These are phyloP conservation scores for Syngnathus rostellatus DNA, from an alignment of 2,797 vertebrate species.

Conservation along the genomic window DNA sequence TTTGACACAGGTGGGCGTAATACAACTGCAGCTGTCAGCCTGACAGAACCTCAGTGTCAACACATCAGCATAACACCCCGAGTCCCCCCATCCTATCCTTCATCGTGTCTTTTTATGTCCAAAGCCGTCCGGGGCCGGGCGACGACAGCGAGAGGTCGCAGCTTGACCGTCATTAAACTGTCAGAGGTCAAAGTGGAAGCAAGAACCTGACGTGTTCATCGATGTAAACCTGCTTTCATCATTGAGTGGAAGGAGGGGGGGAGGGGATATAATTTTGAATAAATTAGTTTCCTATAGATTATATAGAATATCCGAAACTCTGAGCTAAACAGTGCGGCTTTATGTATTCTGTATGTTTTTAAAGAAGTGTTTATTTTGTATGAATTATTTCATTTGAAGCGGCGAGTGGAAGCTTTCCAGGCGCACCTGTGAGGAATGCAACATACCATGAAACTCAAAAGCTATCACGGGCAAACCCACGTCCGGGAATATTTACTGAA, in stretches of 20 bases:
- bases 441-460: conserved; percentile 28
- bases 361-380: conserved; percentile 24
- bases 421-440: conserved; percentile 14
- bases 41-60: conserved; percentile 28
- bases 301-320: neutral
- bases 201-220: conserved; percentile 12
- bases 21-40: conserved; percentile 22
- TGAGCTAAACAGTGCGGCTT: neutral
- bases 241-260: neutral
- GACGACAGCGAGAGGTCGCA: conserved; percentile 55
- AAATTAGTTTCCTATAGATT: neutral
- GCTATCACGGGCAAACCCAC: conserved; percentile 28
- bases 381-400: conserved; percentile 34
- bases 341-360: neutral
- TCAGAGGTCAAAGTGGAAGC: conserved; percentile 35
- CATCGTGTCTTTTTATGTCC: conserved; percentile 46
- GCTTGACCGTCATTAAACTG: conserved; percentile 36
- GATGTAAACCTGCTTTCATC: conserved; percentile 27
- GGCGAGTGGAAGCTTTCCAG: conserved; percentile 30
- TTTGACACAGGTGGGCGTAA: conserved; percentile 26
- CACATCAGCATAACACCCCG: conserved; percentile 24
- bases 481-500: conserved; percentile 46
- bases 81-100: conserved; percentile 21
- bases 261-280: too few species aligned
- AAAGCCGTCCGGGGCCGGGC: conserved; percentile 29